A percentile compares a stretch with the other conserved stretches of the same genome.
Evolutionary conservation across 2,113 vertebrate genomes (phyloP).

Genomic region (Nematolebias whitei): DNA sequence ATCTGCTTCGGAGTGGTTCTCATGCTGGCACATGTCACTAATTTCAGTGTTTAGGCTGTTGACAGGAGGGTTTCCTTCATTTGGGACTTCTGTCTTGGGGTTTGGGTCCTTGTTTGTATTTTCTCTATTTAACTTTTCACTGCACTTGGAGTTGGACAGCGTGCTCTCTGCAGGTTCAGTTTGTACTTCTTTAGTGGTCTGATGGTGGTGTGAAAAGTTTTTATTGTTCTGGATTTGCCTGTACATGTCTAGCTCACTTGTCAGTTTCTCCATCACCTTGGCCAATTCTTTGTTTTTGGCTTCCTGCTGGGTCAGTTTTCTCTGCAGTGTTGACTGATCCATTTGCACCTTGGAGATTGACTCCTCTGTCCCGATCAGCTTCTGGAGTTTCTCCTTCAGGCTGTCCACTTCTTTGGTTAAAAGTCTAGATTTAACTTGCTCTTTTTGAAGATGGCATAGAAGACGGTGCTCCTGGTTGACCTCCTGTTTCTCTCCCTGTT

Average conservation of each 20-base stretch:
- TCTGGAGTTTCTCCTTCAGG: conserved; percentile 93
- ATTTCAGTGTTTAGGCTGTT: conserved; percentile 81
- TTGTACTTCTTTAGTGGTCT: conserved; percentile 91
- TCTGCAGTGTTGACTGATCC: conserved; percentile 88
- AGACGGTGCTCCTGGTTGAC: conserved; percentile 89
- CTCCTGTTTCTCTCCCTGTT: conserved; percentile 90
- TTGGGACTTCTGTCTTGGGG: conserved; percentile 78
- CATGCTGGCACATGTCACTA: conserved; percentile 80
- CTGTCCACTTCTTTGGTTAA: conserved; percentile 89
- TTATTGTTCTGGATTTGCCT: conserved; percentile 85
- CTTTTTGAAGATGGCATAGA: conserved; percentile 90
- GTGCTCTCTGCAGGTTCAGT: conserved; percentile 84
- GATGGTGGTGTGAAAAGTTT: conserved; percentile 83
- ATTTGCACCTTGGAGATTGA: conserved; percentile 87
- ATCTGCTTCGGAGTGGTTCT: conserved; percentile 85
- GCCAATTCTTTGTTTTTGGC: conserved; percentile 90
- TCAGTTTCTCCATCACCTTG: conserved; percentile 90
- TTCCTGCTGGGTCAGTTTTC: conserved; percentile 91
- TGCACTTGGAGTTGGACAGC: conserved; percentile 82
- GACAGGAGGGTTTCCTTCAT: conserved; percentile 72
- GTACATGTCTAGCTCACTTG: conserved; percentile 86
- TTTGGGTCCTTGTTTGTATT: conserved; percentile 79
- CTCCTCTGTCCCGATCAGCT: conserved; percentile 89
- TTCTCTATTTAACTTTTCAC: conserved; percentile 78
- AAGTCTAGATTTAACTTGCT: conserved; percentile 91